Evolutionary conservation across 2,113 vertebrate species (phyloP).

Genomic region (Notothenia rossii): DNA sequence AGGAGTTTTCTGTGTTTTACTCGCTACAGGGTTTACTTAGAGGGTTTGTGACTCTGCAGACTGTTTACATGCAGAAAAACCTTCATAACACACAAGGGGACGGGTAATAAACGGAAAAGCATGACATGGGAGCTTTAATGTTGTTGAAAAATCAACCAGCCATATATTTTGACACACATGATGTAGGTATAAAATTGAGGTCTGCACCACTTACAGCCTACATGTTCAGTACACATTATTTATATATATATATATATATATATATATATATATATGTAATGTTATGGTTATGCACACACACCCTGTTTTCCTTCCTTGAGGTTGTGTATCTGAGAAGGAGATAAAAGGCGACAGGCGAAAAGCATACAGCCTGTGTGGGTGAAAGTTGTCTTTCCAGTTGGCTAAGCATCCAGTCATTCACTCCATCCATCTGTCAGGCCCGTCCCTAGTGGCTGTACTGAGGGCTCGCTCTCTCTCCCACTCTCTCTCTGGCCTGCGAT

Average conservation of each 20-base stretch:
- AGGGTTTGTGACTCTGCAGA: no score
- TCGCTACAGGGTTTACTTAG: no score
- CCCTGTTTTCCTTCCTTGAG: slow-evolving; percentile 31
- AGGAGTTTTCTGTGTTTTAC: no score
- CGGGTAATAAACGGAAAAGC: no score
- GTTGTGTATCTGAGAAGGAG: slow-evolving; percentile 38
- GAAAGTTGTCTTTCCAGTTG: slow-evolving; percentile 71
- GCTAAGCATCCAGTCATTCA: slow-evolving; percentile 65
- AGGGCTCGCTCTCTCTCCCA: slow-evolving; percentile 44
- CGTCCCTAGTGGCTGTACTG: slow-evolving; percentile 61
- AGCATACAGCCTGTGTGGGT: slow-evolving; percentile 51
- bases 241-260: no score
- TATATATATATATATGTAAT: background rate
- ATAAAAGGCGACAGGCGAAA: slow-evolving; percentile 56
- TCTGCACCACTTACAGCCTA: background rate
- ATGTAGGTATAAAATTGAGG: background rate
- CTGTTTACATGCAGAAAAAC: no score
- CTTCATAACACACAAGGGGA: no score
- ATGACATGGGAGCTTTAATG: no score
- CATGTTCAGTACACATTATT: background rate
- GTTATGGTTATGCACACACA: background rate
- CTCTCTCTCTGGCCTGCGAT: slow-evolving; percentile 56
- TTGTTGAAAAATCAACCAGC: no score
- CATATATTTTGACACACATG: background rate
- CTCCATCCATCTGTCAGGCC: slow-evolving; percentile 70